phyloP scores from a whole-genome alignment of 2,888 invertebrate genomes.

The Epicampocera succincta region DNA sequence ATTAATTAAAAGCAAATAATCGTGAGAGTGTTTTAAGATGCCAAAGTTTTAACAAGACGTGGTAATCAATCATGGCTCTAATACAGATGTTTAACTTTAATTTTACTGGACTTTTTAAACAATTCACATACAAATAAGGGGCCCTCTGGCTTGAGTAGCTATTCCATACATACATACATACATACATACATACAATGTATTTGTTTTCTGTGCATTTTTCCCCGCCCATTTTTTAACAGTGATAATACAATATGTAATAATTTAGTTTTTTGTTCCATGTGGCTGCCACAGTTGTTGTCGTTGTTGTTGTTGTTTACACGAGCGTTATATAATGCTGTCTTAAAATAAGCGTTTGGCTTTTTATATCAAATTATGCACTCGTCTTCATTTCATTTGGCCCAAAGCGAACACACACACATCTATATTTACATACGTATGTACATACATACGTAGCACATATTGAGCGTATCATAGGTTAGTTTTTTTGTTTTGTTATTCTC shows the following conservation, averaged over 20 bases:
- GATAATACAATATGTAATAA: too few relatives aligned
- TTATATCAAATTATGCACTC: too few relatives aligned
- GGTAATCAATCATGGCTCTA: too few relatives aligned
- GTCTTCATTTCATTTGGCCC: neutral
- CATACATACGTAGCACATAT: too few relatives aligned
- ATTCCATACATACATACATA: neutral
- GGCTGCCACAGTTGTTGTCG: too few relatives aligned
- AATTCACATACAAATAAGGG: neutral
- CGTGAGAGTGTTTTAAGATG: too few relatives aligned
- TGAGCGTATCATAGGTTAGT: constrained; percentile 71
- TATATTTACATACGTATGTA: neutral
- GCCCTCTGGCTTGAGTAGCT: too few relatives aligned
- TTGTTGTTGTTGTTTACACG: neutral
- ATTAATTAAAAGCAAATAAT: too few relatives aligned
- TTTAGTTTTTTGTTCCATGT: too few relatives aligned
- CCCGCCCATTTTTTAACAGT: neutral
- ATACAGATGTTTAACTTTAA: too few relatives aligned
- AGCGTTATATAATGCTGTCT: constrained; percentile 25
- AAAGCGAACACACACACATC: neutral
- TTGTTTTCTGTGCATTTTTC: neutral
- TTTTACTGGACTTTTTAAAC: too few relatives aligned
- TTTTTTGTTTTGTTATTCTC: constrained; percentile 21
- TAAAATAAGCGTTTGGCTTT: neutral
- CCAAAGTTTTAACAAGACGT: too few relatives aligned
- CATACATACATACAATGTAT: neutral